Percentiles rank a stretch among this genome's conserved stretches.
phyloP scores from a whole-genome alignment of 2,113 vertebrate species.

The Aldabrachelys gigantea region DNA sequence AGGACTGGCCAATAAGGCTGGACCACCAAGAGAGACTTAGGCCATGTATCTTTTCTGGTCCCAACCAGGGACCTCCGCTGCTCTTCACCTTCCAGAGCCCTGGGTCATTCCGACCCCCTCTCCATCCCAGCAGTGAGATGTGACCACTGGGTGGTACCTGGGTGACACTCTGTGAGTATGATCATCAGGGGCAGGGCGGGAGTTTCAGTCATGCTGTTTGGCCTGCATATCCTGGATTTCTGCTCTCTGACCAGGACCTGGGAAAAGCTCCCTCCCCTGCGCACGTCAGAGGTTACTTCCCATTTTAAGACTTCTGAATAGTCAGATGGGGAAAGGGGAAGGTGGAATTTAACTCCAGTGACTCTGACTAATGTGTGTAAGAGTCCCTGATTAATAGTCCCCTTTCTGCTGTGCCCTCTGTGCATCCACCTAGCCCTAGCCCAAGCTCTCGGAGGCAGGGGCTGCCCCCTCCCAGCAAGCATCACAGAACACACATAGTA shows the following conservation, averaged over 20 bases:
- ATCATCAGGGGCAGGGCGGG: neutral
- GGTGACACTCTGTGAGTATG: neutral
- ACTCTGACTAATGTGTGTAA: neutral
- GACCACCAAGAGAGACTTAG: neutral
- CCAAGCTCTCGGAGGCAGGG: too few species aligned
- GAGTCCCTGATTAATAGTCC: neutral
- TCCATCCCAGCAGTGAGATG: too few species aligned
- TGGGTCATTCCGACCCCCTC: neutral
- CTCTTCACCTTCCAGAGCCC: neutral
- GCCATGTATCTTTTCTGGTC: neutral
- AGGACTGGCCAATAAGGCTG: neutral
- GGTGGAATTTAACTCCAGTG: neutral
- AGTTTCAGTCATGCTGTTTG: neutral
- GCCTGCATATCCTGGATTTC: neutral
- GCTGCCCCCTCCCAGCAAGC: neutral
- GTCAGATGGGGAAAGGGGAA: neutral
- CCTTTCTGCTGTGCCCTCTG: neutral
- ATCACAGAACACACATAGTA: neutral
- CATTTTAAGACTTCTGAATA: neutral
- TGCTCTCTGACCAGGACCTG: neutral
- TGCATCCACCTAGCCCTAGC: too few species aligned
- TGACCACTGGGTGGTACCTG: neutral
- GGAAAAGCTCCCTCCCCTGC: neutral
- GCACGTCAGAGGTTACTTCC: rapidly evolving
- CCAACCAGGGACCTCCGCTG: too few species aligned